Base-by-base conservation (phyloP, 2,797 vertebrate species). In the Manis pentadactyla region DNA sequence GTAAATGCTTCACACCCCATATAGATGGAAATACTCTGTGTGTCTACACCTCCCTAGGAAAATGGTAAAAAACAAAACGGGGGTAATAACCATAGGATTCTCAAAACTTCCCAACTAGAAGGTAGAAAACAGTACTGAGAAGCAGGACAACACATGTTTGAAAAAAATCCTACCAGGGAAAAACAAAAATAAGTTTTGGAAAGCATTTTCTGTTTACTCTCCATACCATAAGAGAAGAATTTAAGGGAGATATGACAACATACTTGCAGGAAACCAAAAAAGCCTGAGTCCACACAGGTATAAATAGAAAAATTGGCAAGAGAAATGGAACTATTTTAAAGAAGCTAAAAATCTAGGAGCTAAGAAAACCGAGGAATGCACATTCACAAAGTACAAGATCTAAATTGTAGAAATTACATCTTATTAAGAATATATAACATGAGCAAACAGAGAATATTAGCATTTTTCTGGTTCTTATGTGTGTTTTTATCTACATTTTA, bases 331-430 rank as follows among this genome's bases (percentile, higher is more conserved):
- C 18, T 59, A 81, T 59, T 74, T 85, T 59, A 92, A 94, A 74
- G 66, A 81, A 95, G 89, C 46, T 37, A 63, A 91, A 93, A 91
- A 57, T 57, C 59, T 79, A 84, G 77, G n/a, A 37, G 68, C 69
- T 39, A 69, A 81, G 69, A 85, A 95, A 69, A 64, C 13, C 19
- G 37, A 77, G 61, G 23, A 92, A 82, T 21, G 46, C 91, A 81
- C 10, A 23, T 23, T 69, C 6, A 46, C 49, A 91, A 88, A 81
- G 29, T 42, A 68, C 4, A 94, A 53, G 42, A 59, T 57, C 6
- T 84, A 81, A 81, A 87, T 83, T 93, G 79, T 93, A 53, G 46
- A 87, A 85, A 84, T 19, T 49, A 78, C 25, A 31, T 61, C 61
- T 74, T 64, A 61, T 27, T 19, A 55, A 95, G 57, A 94, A 87